Percentiles rank a stretch among this genome's conserved stretches.
Conservation (phyloP, 30 jellyfish, hydroid and myxozoan genomes). For the Nemopilema nomurai region DNA sequence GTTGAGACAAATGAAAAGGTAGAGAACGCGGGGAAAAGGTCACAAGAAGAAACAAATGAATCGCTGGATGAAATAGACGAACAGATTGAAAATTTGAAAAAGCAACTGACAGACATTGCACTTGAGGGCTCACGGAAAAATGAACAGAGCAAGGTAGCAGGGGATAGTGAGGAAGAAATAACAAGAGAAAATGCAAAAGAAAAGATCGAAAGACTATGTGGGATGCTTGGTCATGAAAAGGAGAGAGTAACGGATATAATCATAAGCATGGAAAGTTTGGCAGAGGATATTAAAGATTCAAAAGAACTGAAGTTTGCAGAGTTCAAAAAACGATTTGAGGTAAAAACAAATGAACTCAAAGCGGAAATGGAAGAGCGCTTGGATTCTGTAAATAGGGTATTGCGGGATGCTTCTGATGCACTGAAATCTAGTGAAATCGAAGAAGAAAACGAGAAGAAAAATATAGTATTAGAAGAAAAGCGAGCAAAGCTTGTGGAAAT, state of each 20-base stretch:
- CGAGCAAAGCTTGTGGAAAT: not conserved
- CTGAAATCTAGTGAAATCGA: slow-evolving; percentile 11
- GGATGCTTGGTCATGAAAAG: slow-evolving; percentile 27
- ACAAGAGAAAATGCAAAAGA: slow-evolving; percentile 25
- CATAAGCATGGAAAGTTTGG: slow-evolving; percentile 9
- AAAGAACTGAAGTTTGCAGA: not conserved
- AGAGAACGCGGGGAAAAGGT: not conserved
- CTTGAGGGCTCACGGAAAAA: not conserved
- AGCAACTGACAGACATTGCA: not conserved
- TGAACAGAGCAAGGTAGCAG: not conserved
- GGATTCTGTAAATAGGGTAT: slow-evolving; percentile 7
- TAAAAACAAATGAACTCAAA: not conserved
- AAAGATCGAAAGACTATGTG: slow-evolving; percentile 8
- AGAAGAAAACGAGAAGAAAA: not conserved
- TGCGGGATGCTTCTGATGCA: not conserved
- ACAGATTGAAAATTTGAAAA: slow-evolving; percentile 14
- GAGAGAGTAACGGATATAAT: slow-evolving; percentile 7
- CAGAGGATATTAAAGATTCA: slow-evolving; percentile 1
- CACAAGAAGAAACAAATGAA: slow-evolving; percentile 14
- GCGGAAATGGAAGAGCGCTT: slow-evolving; percentile 16
- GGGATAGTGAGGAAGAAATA: not conserved
- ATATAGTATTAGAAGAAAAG: not conserved
- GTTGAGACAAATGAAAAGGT: slow-evolving; percentile 23
- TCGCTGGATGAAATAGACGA: slow-evolving; percentile 18
- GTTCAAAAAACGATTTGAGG: not conserved